These are phyloP conservation scores for Phrynosoma blainvillii DNA, from an alignment of 2,113 vertebrate genomes.

Conservation along the genomic window DNA sequence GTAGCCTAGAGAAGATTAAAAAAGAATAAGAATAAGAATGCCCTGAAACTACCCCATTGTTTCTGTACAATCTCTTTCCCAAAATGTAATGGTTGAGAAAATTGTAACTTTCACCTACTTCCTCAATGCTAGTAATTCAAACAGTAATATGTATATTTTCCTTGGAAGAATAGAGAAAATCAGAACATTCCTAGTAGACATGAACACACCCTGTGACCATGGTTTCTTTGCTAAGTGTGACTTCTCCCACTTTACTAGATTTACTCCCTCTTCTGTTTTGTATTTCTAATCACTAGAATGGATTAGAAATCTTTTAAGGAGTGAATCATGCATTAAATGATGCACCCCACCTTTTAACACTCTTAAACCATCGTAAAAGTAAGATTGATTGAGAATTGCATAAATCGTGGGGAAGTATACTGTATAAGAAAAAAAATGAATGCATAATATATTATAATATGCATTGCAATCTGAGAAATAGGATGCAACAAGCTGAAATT, in stretches of 20 bases:
- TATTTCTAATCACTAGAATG: background rate
- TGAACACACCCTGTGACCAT: background rate
- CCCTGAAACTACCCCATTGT: conserved; percentile 12
- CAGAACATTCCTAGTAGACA: background rate
- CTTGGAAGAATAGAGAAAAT: background rate
- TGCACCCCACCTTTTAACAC: background rate
- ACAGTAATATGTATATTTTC: background rate
- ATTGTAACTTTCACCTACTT: background rate
- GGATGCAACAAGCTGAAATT: background rate
- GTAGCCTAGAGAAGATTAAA: conserved; percentile 85
- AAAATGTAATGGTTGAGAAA: conserved; percentile 4
- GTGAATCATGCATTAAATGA: background rate
- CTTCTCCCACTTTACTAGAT: background rate
- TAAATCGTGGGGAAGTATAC: background rate
- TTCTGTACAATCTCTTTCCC: background rate
- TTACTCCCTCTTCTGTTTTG: background rate
- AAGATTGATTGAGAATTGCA: background rate
- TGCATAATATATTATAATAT: rapidly evolving
- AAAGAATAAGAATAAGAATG: conserved; percentile 49
- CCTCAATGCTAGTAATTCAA: background rate
- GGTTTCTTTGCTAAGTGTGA: background rate
- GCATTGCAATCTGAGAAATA: background rate
- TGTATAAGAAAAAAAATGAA: background rate
- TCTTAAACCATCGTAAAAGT: background rate
- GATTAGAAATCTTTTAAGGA: background rate